These are phyloP conservation scores for Rhyzopertha dominica DNA, from an alignment of 1,140 invertebrate genomes.

Conservation along the genomic window DNA sequence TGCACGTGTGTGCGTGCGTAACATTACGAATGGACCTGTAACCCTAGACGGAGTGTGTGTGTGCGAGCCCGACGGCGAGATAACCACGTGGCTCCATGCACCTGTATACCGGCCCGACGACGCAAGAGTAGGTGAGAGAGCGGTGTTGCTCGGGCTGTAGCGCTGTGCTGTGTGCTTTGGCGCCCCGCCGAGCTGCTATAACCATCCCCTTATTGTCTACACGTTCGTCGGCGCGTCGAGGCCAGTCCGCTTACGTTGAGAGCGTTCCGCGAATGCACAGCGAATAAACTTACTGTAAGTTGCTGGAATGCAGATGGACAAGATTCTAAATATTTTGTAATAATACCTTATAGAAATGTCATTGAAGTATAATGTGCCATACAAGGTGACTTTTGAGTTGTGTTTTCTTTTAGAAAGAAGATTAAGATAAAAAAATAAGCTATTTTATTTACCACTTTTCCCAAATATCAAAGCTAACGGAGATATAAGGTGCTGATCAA, in stretches of 20 bases:
- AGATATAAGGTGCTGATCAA: too few species aligned
- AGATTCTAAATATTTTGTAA: background rate
- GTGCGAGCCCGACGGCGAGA: too few species aligned
- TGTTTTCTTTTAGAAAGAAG: background rate
- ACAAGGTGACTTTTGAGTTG: background rate
- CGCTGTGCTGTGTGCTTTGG: conserved; percentile 30
- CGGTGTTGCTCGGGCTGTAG: conserved; percentile 16
- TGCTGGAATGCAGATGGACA: too few species aligned
- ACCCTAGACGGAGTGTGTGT: too few species aligned
- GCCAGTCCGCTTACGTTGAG: conserved; percentile 8
- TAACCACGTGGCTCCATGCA: conserved; percentile 16
- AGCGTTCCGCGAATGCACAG: too few species aligned
- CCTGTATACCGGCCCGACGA: conserved; percentile 18
- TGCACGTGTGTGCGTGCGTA: too few species aligned
- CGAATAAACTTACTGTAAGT: too few species aligned
- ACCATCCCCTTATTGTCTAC: conserved; percentile 39
- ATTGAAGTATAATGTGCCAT: background rate
- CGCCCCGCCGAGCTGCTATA: conserved; percentile 33
- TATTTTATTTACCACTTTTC: too few species aligned
- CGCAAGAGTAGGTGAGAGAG: conserved; percentile 18
- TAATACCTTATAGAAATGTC: background rate
- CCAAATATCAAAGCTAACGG: too few species aligned
- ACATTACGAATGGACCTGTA: too few species aligned
- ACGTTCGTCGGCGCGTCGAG: conserved; percentile 36
- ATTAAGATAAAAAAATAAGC: too few species aligned